Conservation (phyloP, 2,888 invertebrate genomes). For the Pristionchus maxplancki region DNA sequence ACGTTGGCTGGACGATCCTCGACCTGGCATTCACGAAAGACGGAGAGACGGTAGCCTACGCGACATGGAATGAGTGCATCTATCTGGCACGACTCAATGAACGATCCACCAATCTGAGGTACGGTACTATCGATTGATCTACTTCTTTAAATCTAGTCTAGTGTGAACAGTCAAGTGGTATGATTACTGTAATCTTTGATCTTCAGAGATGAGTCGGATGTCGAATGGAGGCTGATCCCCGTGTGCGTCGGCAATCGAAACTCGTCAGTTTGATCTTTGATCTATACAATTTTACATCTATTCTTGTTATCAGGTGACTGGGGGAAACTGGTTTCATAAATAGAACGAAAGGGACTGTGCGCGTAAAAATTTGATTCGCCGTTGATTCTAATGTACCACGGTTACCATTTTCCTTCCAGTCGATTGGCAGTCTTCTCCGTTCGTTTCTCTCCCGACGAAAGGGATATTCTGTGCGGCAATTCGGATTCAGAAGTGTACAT, state of each 20-base stretch:
- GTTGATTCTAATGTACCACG: no score
- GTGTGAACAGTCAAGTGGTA: no score
- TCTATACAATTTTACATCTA: no score
- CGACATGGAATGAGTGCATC: conserved; percentile 85
- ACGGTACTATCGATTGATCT: not conserved
- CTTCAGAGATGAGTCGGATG: conserved; percentile 41
- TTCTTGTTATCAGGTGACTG: not conserved
- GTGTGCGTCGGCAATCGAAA: conserved; percentile 8
- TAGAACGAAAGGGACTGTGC: not conserved
- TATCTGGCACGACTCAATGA: conserved; percentile 53
- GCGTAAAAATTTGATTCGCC: no score
- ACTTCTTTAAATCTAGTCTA: not conserved
- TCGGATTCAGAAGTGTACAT: conserved; percentile 87
- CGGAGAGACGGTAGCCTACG: conserved; percentile 86
- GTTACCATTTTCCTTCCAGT: conserved; percentile 52
- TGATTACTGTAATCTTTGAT: not conserved
- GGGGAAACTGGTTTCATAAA: not conserved
- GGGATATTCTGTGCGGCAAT: conserved; percentile 86
- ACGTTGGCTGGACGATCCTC: conserved; percentile 89
- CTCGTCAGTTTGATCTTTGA: conserved; percentile 34
- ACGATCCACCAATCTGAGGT: conserved; percentile 13
- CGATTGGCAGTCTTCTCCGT: conserved; percentile 87
- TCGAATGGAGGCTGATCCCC: conserved; percentile 54
- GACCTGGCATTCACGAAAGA: conserved; percentile 89
- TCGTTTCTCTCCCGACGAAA: conserved; percentile 86